Evolutionary conservation across 2,888 invertebrate species (phyloP), one percentile per base, ranked within the genome.

Genomic region (Troides aeacus): DNA sequence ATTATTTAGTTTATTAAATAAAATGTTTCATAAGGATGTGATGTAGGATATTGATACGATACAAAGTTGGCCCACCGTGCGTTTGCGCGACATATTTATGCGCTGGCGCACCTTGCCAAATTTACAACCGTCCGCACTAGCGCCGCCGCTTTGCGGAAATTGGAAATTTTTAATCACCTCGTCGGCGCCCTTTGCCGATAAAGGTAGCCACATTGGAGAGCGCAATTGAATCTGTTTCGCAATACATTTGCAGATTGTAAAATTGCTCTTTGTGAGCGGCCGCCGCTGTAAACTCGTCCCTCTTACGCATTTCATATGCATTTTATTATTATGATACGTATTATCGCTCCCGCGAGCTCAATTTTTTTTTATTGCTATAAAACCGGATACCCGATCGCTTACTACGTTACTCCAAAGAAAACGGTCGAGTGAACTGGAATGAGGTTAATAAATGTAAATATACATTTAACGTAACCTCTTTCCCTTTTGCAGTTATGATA

Each of bases 71-170:
- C 88, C 80, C 77, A 80, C 76, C 42, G 79, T 66, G 79, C 85
- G 84, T 84, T 84, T 83, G 85, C 79, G 74, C 78, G 88, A 89
- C 88, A 88, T 88, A 82, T 90, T 90, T 90, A 91, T 90, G 88
- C 77, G 80, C 80, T 1, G n/a, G 53, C 76, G 79, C 78, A 78
- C 78, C 79, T 82, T 83, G 84, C 86, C 83, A 87, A 89, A 90
- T 89, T 90, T 89, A 89, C 87, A 84, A 75, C 81, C 80, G 74
- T 70, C 53, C 74, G 68, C 74, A 74, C 75, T 78, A 78, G 76
- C 76, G 73, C 74, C 73, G 71, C 72, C 62, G 73, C 81, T 79
- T 24, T 81, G 79, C 81, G 85, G 87, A 87, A 85, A 89, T 88
- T 86, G 84, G 78, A 86, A 81, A 82, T 81, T 84, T 87, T 88